Percentiles rank a stretch among this genome's conserved stretches.
phyloP scores from a whole-genome alignment of 2,888 invertebrate genomes.

The Penaeus monodon region DNA sequence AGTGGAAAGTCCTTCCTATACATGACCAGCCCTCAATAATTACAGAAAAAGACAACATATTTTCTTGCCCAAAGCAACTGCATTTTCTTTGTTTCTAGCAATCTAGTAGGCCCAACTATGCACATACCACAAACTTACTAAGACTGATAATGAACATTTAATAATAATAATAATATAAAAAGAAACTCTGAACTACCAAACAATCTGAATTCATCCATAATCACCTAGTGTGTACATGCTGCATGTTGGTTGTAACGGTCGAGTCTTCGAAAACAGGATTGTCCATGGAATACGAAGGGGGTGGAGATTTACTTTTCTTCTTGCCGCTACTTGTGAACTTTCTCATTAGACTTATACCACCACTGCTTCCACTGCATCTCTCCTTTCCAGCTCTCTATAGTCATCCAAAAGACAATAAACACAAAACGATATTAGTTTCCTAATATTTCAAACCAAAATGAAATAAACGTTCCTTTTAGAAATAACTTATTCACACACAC shows the following conservation, averaged over 20 bases:
- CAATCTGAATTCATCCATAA: not conserved
- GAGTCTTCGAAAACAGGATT: constrained; percentile 57
- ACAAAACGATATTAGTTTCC: too few relatives aligned
- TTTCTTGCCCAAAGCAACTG: too few relatives aligned
- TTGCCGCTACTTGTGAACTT: constrained; percentile 46
- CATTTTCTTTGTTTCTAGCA: too few relatives aligned
- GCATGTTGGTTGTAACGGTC: constrained; percentile 9
- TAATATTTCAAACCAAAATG: not conserved
- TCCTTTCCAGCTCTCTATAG: constrained; percentile 45
- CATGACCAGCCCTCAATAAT: too few relatives aligned
- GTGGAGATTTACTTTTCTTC: constrained; percentile 56
- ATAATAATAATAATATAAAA: not conserved
- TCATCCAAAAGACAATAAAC: not conserved
- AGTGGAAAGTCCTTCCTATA: too few relatives aligned
- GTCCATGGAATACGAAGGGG: constrained; percentile 54
- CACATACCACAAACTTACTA: too few relatives aligned
- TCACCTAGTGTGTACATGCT: constrained; percentile 44
- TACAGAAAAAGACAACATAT: too few relatives aligned
- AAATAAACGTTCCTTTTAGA: not conserved
- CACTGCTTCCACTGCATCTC: constrained; percentile 23
- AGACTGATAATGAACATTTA: too few relatives aligned
- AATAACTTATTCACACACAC: not conserved
- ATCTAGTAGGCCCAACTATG: too few relatives aligned
- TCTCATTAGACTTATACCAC: constrained; percentile 54
- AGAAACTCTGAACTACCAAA: not conserved